Base-by-base conservation (phyloP, 2,888 invertebrate genomes). In the Chymomyza caudatula region DNA sequence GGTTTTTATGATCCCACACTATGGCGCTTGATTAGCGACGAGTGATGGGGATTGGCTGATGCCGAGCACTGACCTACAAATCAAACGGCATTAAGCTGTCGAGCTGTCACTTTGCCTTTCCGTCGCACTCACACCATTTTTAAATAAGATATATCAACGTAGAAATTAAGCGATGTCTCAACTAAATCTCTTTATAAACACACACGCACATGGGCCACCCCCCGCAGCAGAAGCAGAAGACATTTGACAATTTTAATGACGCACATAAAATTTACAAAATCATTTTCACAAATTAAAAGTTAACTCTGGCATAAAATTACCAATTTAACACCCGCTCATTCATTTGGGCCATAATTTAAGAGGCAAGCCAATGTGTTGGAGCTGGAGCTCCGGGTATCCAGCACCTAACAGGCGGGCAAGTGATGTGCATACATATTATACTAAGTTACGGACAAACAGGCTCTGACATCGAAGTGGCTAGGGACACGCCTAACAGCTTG, bases 271-370 rank as follows among this genome's bases (percentile, higher is more conserved):
- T 86, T 75, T 68, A 76, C 74, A 76, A 87, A 86, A 86, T 84
- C 85, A 84, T 84, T 84, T 80, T 73, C 74, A 81, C 74, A 85
- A 87, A 85, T 85, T 76, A 78, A 88, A 84, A 80, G 86, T 80
- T 78, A 80, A 75, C 78, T 87, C 81, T 76, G 79, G 88, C 87
- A 83, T 87, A 80, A 87, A 88, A 88, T 87, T 86, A 88, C 85
- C 86, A 87, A 85, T 78, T 87, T 87, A 85, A 85, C 88, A 88
- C 88, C 81, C 84, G 77, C 77, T 68, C 69, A 65, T 58, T 37
- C 60, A 22, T 43, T 54, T 61, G 64, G 70, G 29, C 60, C 60
- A 69, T 79, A 71, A 74, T 67, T 79, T 77, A 79, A 67, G 44
- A 51, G 71, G 22, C 71, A 62, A 62, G 61, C 63, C 74, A 61